A percentile compares a stretch with the other conserved stretches of the same genome.
phyloP scores from a whole-genome alignment of 2,797 vertebrate species.

The Dipus sagitta region DNA sequence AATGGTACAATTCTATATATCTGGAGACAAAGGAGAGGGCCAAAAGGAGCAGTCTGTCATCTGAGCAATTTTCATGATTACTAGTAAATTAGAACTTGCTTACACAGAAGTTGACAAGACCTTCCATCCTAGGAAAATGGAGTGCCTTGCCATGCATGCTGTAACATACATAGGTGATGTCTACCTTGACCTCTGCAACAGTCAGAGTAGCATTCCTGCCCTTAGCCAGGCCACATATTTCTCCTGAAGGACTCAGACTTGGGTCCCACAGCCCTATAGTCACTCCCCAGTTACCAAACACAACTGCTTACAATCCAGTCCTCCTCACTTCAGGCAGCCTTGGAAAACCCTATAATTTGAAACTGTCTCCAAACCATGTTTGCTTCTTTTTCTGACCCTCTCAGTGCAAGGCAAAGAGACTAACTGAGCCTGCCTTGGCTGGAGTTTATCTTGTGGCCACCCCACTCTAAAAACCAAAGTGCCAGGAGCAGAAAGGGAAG shows the following conservation, averaged over 20 bases:
- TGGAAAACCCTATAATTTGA: constrained; percentile 61
- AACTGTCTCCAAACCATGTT: neutral
- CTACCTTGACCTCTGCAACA: neutral
- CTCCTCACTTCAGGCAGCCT: neutral
- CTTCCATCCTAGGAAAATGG: neutral
- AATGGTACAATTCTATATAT: neutral
- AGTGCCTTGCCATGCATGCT: neutral
- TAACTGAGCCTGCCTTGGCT: constrained; percentile 28
- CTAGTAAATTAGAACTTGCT: constrained; percentile 56
- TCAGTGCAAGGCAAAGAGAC: neutral
- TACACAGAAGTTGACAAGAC: constrained; percentile 49
- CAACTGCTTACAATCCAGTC: constrained; percentile 18
- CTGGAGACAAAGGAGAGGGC: neutral
- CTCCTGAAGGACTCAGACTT: neutral
- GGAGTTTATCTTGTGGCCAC: constrained; percentile 3
- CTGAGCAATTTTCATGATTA: constrained; percentile 51
- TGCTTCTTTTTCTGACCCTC: neutral
- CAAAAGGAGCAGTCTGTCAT: neutral
- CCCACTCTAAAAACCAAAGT: constrained; percentile 37
- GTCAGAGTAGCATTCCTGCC: neutral
- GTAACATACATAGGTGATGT: neutral
- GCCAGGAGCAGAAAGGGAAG: neutral
- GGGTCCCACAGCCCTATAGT: neutral
- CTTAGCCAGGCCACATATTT: neutral
- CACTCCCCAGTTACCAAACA: neutral